Base-by-base conservation (phyloP, 2,888 invertebrate species). In the Megalurothrips usitatus region DNA sequence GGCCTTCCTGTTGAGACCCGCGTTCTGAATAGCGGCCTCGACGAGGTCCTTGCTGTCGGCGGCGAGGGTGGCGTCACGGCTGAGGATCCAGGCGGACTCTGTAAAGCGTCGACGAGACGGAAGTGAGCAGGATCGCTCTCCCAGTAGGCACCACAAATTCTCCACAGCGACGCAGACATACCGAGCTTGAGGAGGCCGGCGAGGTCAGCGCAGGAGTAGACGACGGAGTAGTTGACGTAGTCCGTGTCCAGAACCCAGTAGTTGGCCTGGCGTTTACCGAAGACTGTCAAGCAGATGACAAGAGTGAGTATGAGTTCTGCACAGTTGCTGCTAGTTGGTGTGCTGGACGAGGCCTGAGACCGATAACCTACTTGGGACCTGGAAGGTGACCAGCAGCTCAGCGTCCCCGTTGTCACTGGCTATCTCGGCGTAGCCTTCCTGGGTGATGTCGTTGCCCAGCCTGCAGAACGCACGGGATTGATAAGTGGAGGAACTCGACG, bases 71-170 rank as follows among this genome's bases (percentile, higher is more conserved):
- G 9, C 26, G 68, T 2, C 10, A 10, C 68, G 68, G 68, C 68
- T 12, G 8, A 75, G 68, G 68, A 75, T 10, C 68, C 68, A 75
- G 68, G 68, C 68, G 26, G 68, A 75, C 68, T 75, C 68, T 68
- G 68, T 23, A 68, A 43, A 6, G 34, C 34, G 6, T 43, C 34
- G 34, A 43, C n/a, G n/a, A 6, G 34, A 43, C 34, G 6, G 3
- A 6, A 6, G 6, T 43, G 34, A 43, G 34, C n/a, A n/a, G n/a
- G n/a, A n/a, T n/a, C n/a, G n/a, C n/a, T n/a, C n/a, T n/a, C n/a
- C n/a, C n/a, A n/a, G n/a, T n/a, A n/a, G n/a, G n/a, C n/a, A n/a
- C n/a, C n/a, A 6, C 34, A 6, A 43, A 6, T n/a, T n/a, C n/a
- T 43, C 3, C 34, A 6, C 34, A 6, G n/a, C n/a, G n/a, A n/a